These are phyloP conservation scores for Brachionus sp. DNA, from an alignment of 1,140 invertebrate genomes.

Conservation along the genomic window DNA sequence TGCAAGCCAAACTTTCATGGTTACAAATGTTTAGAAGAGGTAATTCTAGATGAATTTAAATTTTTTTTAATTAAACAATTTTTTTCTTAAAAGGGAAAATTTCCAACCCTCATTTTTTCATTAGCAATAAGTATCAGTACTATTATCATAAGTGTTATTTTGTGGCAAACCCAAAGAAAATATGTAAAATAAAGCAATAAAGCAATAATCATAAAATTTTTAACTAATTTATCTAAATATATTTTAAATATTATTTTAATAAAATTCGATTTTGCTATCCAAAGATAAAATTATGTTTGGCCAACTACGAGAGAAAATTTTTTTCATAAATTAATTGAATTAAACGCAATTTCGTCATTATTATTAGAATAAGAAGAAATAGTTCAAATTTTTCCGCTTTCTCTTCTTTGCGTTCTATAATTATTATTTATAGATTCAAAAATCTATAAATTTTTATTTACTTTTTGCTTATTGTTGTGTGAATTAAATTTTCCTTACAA, in stretches of 20 bases:
- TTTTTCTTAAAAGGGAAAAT: not conserved
- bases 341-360: too few relatives aligned
- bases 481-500: not conserved
- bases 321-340: not conserved
- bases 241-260: not conserved
- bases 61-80: not conserved
- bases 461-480: not conserved
- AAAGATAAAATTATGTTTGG: too few relatives aligned
- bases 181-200: not conserved
- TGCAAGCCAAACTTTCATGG: slow-evolving; percentile 31
- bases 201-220: not conserved
- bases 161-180: slow-evolving; percentile 23
- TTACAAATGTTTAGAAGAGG: slow-evolving; percentile 30
- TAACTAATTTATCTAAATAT: not conserved
- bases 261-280: not conserved
- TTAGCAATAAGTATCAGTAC: not conserved
- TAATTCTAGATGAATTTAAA: not conserved
- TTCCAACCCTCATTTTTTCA: not conserved
- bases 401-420: too few relatives aligned
- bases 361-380: too few relatives aligned
- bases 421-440: not conserved
- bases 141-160: not conserved
- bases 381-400: too few relatives aligned
- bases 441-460: not conserved
- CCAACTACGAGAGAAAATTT: too few relatives aligned